Evolutionary conservation across 2,888 invertebrate species (phyloP), one percentile per base, ranked within the genome.

Genomic region (Mythimna pallens): DNA sequence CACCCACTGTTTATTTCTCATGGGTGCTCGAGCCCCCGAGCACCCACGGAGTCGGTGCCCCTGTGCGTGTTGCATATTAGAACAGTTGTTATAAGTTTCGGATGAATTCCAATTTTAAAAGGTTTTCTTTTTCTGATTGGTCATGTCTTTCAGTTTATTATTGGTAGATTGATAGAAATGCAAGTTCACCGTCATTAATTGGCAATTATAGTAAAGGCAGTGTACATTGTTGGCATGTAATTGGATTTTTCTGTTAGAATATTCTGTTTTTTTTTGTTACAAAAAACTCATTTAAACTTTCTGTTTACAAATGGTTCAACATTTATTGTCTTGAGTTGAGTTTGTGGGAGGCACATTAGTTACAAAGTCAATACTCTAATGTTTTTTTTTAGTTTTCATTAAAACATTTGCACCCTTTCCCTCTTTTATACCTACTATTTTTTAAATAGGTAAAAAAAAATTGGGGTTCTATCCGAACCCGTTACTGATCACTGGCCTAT

Each of bases 281-380:
- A 64, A 61, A 63, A 77, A 65, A 50, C 59, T 50, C 17, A 50
- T 70, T 72, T 65, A 57, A 62, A 57, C 9, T 78, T 72, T 59
- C 20, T 62, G 40, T 8, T 78, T 34, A 55, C 36, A 22, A 52
- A 54, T 63, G 36, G 40, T 54, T 71, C 30, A 54, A 58, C 25
- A 25, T 57, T 17, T 17, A 43, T 25, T 34, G 25, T n/a, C 25
- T 40, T 40, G 9, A 10, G 12, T 12, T 14, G 17, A 22, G 12
- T 14, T 36, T 20, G 55, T 73, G 20, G 36, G 10, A 52, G 14
- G 22, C 30, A 69, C 61, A 76, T 77, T 34, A 43, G 17, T 70
- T 57, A 40, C 5, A n/a, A 8, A 50, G 34, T 14, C 8, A 34
- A 70, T 30, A 7, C 10, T 54, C 36, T 6, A 43, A 1, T 25